These are phyloP conservation scores for Acrossocheilus wenchowensis DNA, from an alignment of 2,797 vertebrate species.

Conservation along the genomic window DNA sequence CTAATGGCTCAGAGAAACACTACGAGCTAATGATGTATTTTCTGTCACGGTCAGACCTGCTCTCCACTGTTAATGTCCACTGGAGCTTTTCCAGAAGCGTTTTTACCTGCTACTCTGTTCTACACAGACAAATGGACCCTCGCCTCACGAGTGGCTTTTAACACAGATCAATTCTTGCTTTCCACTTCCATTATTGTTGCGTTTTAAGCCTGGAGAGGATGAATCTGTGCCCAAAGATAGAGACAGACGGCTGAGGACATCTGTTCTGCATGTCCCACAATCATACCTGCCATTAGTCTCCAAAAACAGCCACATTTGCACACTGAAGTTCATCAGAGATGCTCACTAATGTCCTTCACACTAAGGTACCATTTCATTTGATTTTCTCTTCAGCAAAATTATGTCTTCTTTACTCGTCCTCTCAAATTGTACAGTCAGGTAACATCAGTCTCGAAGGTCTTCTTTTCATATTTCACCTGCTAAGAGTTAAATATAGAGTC, in stretches of 20 bases:
- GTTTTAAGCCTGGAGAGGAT: slow-evolving; percentile 26
- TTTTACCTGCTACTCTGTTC: slow-evolving; percentile 64
- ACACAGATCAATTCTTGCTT: slow-evolving; percentile 73
- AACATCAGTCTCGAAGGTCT: neutral
- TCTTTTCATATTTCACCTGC: neutral
- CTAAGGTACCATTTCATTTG: neutral
- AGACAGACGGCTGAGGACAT: slow-evolving; percentile 12
- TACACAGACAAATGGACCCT: slow-evolving; percentile 69
- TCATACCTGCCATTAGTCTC: neutral
- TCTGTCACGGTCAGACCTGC: slow-evolving; percentile 54
- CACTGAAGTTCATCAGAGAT: neutral
- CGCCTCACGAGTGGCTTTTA: slow-evolving; percentile 77
- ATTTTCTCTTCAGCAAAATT: neutral
- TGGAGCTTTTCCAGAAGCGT: slow-evolving; percentile 71
- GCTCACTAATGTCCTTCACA: neutral
- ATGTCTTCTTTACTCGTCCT: neutral
- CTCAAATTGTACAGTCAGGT: neutral
- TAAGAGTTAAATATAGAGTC: neutral
- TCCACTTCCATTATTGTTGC: slow-evolving; percentile 50
- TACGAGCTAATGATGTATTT: slow-evolving; percentile 60
- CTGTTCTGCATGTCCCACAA: neutral
- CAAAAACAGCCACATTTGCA: neutral
- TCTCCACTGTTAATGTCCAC: slow-evolving; percentile 66
- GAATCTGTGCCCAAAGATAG: slow-evolving; percentile 28
- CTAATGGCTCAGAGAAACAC: slow-evolving; percentile 62